Percentiles rank a stretch among this genome's conserved stretches.
These are phyloP conservation scores for Seladonia tumulorum DNA, from an alignment of 2,888 invertebrate genomes.

Conservation along the genomic window DNA sequence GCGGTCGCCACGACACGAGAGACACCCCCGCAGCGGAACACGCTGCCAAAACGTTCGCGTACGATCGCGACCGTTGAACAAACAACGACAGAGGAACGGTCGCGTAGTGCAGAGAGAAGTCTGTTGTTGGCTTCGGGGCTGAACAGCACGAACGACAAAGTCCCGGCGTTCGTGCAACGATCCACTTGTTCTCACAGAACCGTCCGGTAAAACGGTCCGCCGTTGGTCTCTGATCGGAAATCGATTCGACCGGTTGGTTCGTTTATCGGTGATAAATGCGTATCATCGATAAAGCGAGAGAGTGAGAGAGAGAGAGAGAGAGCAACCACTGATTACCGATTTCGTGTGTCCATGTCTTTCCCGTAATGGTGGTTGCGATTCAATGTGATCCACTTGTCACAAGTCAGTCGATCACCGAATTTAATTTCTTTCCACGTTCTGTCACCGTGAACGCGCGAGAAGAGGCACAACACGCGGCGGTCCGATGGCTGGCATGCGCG, in stretches of 20 bases:
- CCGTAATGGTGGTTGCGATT: background rate
- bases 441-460: conserved; percentile 20
- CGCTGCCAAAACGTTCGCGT: conserved; percentile 45
- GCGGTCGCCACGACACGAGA: conserved; percentile 60
- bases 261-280: background rate
- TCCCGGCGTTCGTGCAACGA: background rate
- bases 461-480: conserved; percentile 40
- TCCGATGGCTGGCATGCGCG: conserved; percentile 13
- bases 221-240: background rate
- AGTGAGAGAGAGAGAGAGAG: background rate
- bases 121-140: background rate
- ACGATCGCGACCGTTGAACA: conserved; percentile 11
- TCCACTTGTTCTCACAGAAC: background rate
- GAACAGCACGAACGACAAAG: background rate
- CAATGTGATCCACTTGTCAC: background rate
- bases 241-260: conserved; percentile 38
- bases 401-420: background rate
- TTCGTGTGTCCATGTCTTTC: conserved; percentile 29
- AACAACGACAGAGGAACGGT: too few species aligned
- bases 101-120: background rate
- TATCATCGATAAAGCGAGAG: background rate
- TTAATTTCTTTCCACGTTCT: background rate
- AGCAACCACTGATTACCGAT: conserved; percentile 13
- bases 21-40: conserved; percentile 53
- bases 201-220: conserved; percentile 3